Evolutionary conservation across 2,797 vertebrate species (phyloP), one percentile per base, ranked within the genome.

Genomic region (Sebastiscus albofasciatus): DNA sequence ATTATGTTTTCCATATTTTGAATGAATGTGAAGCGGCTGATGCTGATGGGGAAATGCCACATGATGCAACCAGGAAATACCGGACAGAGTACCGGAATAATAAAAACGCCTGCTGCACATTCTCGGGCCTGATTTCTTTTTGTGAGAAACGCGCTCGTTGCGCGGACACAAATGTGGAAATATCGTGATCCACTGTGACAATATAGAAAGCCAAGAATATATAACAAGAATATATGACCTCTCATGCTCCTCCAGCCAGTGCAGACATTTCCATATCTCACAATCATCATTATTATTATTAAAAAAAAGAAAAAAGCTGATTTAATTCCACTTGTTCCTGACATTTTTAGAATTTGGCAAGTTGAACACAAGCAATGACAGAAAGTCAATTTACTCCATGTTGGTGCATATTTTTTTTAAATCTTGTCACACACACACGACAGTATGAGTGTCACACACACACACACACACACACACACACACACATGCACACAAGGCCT

Each of bases 161-260:
- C 20, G 49, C 58, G n/a, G 24, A 84, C 61, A 65, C 68, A 49
- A 73, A 68, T 13, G 80, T 86, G 86, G 75, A 89, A 92, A 87
- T 67, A 67, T 49, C 49, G 82, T 72, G 83, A 59, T 78, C 76
- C 76, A 69, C 54, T 7, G 81, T 24, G 70, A 74, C 71, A 76
- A 66, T n/a, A 59, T 24, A 77, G 16, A 56, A 73, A 83, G 13
- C 33, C 59, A 61, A 49, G 16, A 27, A 27, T 2, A 27, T 2
- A 46, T 64, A 46, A 68, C 14, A 72, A n/a, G 33, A 72, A 70
- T 52, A 58, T 2, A 33, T 52, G 67, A 14, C 4, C 46, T 39
- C 33, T 39, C 46, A 83, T 33, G 54, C 33, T 74, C 59, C 46
- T 39, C 6, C 66, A 60, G 56, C 12, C 69, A 22, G 8, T 13